Base-by-base conservation (phyloP, 2,888 invertebrate species). In the Leucania comma region DNA sequence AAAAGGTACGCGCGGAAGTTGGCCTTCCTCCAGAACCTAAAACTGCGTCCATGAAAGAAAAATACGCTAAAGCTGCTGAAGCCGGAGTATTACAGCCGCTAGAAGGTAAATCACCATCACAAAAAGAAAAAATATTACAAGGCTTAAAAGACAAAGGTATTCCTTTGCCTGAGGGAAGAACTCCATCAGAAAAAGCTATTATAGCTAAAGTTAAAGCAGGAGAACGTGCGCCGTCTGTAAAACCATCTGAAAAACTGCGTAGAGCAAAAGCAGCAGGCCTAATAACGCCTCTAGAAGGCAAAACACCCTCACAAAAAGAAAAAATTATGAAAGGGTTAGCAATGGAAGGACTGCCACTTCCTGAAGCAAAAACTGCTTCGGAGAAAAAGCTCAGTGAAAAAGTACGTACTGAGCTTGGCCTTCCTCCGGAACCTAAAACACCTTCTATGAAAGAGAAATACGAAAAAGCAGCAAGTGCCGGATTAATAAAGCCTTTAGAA, bases 91-190 rank as follows among this genome's bases (percentile, higher is more conserved):
- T 86, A 1, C 68, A 72, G n/a, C 86, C 87, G 0, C 35, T 86
- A 17, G 84, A 82, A 68, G 85, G 84, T 0, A 86, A 86, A 64
- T 62, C 81, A 0, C 59, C 75, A 2, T 48, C 72, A 9, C 60
- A 86, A 38, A 86, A 87, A 63, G 85, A 87, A 78, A 84, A 80
- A 17, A 81, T 85, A 8, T 32, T 88, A 1, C 74, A 60, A 74
- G 63, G 69, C 0, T 64, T 78, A 22, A 80, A 78, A 0, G 73
- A 80, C 51, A 63, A 72, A 14, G 86, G 86, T 0, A n/a, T 88
- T 0, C 82, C 86, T 0, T 58, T 88, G 1, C 87, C 88, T 3
- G 84, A 82, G 78, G 84, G 85, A 4, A 63, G 69, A 12, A 59
- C 62, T 0, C 14, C 72, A 4, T 72, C 63, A 2, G 72, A 72